A percentile compares a stretch with the other conserved stretches of the same genome.
Evolutionary conservation across 2,888 invertebrate species (phyloP).

Genomic region (Escarpia spicata): DNA sequence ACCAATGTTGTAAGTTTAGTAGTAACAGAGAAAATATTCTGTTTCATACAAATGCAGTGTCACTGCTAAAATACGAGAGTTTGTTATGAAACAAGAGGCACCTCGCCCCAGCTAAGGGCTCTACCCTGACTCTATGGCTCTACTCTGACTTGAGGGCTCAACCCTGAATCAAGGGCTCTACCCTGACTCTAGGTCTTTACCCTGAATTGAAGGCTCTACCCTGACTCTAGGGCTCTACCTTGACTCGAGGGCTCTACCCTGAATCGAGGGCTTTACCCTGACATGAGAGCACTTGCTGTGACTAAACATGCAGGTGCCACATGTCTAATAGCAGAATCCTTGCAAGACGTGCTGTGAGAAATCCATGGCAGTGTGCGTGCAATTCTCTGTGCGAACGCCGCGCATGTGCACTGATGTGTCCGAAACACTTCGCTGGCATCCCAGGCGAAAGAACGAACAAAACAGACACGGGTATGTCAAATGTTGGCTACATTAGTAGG

Average conservation of each 20-base stretch:
- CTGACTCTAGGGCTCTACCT: neutral
- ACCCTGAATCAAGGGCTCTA: too few species aligned
- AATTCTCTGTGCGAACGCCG: neutral
- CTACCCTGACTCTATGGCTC: neutral
- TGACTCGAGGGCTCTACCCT: neutral
- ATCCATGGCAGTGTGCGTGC: conserved; percentile 2
- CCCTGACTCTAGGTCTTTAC: neutral
- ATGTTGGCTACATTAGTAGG: neutral
- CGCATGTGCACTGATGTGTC: neutral
- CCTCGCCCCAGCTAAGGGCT: neutral
- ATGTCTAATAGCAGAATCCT: conserved; percentile 3
- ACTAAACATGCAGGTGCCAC: neutral
- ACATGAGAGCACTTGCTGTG: neutral
- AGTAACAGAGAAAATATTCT: conserved; percentile 11
- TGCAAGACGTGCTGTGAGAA: neutral
- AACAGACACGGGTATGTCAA: neutral
- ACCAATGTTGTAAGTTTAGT: conserved; percentile 13
- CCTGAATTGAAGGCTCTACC: neutral
- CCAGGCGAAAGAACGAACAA: neutral
- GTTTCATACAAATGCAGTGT: conserved; percentile 16
- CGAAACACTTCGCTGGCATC: neutral
- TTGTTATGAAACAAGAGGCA: neutral
- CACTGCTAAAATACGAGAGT: conserved; percentile 13
- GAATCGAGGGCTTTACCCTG: neutral
- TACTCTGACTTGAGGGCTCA: too few species aligned